Conservation (phyloP, 2,888 invertebrate genomes). For the Liopterus haemorrhoidalis region DNA sequence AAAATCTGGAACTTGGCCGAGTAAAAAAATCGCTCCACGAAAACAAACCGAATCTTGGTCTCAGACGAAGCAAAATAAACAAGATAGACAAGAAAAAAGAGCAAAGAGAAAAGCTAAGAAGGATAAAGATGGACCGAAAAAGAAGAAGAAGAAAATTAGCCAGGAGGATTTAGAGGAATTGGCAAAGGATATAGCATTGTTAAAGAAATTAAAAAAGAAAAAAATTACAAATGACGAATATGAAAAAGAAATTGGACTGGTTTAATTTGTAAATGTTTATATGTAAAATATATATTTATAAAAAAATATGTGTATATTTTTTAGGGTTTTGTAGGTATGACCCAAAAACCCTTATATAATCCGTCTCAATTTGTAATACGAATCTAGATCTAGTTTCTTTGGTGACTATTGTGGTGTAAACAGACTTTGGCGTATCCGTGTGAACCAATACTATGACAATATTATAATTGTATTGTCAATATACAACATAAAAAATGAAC, state of each 20-base stretch:
- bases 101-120: constrained; percentile 54
- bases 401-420: too few relatives aligned
- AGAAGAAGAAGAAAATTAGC: constrained; percentile 50
- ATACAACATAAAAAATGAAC: too few relatives aligned
- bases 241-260: constrained; percentile 55
- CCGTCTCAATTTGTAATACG: too few relatives aligned
- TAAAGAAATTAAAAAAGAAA: constrained; percentile 81
- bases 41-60: constrained; percentile 73
- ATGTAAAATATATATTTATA: neutral
- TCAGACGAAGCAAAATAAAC: constrained; percentile 65
- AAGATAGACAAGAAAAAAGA: constrained; percentile 57
- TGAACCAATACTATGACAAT: too few relatives aligned
- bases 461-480: too few relatives aligned
- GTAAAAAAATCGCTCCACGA: constrained; percentile 41
- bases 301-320: constrained; percentile 4
- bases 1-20: constrained; percentile 60
- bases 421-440: too few relatives aligned
- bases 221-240: constrained; percentile 67
- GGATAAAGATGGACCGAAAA: constrained; percentile 45
- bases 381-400: too few relatives aligned
- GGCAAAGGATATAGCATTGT: constrained; percentile 71
- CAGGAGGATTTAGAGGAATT: constrained; percentile 72
- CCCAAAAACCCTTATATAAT: too few relatives aligned
- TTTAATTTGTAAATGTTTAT: constrained; percentile 20
- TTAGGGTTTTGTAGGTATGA: too few relatives aligned